Percentiles rank a stretch among this genome's conserved stretches.
These are phyloP conservation scores for Drosophila infuscata DNA, from an alignment of 2,888 invertebrate species.

Conservation along the genomic window DNA sequence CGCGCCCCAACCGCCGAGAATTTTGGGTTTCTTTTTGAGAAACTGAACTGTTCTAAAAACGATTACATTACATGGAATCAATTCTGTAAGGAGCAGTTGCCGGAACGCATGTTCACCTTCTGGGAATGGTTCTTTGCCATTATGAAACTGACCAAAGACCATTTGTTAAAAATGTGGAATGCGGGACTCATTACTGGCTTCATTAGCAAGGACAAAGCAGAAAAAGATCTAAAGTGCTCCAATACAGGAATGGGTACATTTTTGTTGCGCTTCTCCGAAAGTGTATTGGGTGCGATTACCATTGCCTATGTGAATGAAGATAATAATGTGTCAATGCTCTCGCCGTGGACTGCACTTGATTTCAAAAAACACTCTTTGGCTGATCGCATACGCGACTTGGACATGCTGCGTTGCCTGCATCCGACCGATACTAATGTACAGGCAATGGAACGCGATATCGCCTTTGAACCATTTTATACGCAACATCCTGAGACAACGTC, in stretches of 20 bases:
- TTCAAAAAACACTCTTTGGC: too few species aligned
- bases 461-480: too few species aligned
- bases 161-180: constrained; percentile 95
- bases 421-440: too few species aligned
- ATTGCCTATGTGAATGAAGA: too few species aligned
- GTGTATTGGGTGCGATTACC: too few species aligned
- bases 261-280: too few species aligned
- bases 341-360: too few species aligned
- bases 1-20: constrained; percentile 95
- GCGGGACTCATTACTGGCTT: constrained; percentile 96
- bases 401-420: too few species aligned
- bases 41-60: constrained; percentile 34
- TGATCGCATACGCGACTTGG: too few species aligned
- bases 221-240: constrained; percentile 93
- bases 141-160: constrained; percentile 98
- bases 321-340: too few species aligned
- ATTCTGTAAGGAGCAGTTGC: constrained; percentile 96
- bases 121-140: constrained; percentile 99
- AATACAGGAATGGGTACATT: constrained; percentile 70
- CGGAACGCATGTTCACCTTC: constrained; percentile 97
- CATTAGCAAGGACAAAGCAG: constrained; percentile 94
- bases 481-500: too few species aligned
- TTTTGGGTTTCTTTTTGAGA: constrained; percentile 94
- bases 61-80: constrained; percentile 92
- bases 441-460: too few species aligned